Evolutionary conservation across 2,797 vertebrate species (phyloP), one percentile per base, ranked within the genome.

Genomic region (Chaetophractus vellerosus): DNA sequence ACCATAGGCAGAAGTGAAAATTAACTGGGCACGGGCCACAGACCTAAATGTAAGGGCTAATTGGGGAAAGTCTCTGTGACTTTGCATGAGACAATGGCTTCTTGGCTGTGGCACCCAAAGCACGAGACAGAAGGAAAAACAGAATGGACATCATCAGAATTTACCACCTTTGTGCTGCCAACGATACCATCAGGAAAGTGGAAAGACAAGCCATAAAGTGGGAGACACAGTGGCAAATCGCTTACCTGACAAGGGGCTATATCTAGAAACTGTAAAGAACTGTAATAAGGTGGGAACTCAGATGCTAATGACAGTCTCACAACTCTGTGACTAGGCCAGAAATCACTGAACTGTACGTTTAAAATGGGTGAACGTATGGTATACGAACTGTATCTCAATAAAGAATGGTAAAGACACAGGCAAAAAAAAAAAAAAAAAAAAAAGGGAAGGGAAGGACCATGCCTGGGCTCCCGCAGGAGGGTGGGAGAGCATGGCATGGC

Each of bases 1-100:
- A 55, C 55, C 38, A n/a, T 19, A 64, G 31, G 74, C 45, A 69
- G 41, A 89, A 78, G 52, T 41, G n/a, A 96, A 89, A 72, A 59
- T 36, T n/a, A 96, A 93, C 92, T 94, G 79, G 63, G 78, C 83
- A 61, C 52, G 38, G 38, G 92, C 57, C 23, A 41, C 28, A 90
- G 75, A 63, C n/a, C 50, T 79, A 31, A 21, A 21, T 9, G 38
- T 71, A 69, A 83, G 24, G 61, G 57, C 64, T 64, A 50, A 85
- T n/a, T 26, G 18, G 23, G 57, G 24, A 63, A n/a, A 52, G 41
- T 59, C 78, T 66, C 82, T n/a, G 38, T 68, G 41, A 84, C 50
- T 36, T 36, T 21, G 38, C 10, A 92, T 75, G 21, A 89, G 36
- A 28, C 63, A 59, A 93, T 21, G 8, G 9, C 45, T 93, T 93